Conservation (phyloP, 2,797 vertebrate species). For the Tadarida brasiliensis region DNA sequence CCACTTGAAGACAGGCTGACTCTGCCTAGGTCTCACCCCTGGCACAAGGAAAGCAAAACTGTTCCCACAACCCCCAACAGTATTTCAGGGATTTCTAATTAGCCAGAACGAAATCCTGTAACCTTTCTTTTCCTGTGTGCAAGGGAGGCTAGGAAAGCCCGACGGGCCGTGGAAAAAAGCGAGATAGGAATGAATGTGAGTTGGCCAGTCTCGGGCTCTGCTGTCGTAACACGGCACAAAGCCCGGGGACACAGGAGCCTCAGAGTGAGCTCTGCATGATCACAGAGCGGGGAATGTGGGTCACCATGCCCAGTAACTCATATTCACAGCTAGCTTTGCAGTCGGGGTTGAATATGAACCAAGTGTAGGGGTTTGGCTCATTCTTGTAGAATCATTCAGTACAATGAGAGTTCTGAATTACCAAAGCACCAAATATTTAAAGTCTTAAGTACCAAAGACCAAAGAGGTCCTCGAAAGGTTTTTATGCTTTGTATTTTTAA, state of each 20-base stretch:
- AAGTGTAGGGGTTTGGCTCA: neutral
- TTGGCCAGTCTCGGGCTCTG: neutral
- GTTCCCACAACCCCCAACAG: neutral
- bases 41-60: neutral
- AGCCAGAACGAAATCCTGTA: neutral
- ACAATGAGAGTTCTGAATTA: neutral
- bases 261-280: neutral
- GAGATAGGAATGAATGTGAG: neutral
- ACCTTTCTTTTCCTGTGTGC: neutral
- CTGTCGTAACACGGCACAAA: neutral
- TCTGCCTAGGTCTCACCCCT: neutral
- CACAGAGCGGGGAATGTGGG: neutral
- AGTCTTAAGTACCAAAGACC: conserved; percentile 5
- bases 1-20: neutral
- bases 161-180: neutral
- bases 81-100: neutral
- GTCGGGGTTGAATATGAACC: neutral
- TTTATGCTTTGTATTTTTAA: conserved; percentile 68
- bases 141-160: neutral
- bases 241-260: neutral
- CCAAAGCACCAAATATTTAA: neutral
- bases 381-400: neutral
- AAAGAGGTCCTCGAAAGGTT: conserved; percentile 8
- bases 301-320: neutral
- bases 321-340: neutral